Evolutionary conservation across 2,797 vertebrate genomes (phyloP), one percentile per base, ranked within the genome.

Genomic region (Gephyroberyx darwinii): DNA sequence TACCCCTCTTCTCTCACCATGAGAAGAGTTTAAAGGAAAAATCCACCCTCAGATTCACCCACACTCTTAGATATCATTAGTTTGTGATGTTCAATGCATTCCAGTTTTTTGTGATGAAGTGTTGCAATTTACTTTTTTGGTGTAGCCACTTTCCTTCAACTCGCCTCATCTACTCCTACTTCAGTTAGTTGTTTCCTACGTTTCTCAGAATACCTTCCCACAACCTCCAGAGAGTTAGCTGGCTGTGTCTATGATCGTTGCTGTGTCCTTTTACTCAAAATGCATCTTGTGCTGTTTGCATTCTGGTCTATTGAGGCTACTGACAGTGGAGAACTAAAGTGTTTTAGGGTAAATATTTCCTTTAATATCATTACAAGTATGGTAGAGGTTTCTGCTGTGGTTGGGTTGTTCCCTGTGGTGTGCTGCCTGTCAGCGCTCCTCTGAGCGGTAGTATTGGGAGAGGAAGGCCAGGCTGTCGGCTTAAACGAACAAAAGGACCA

Each of bases 1-100:
- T 64, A 26, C 54, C 60, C 56, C 54, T n/a, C 74, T 0, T 5
- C 10, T 41, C 51, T 47, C 48, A 37, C 54, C 60, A 19, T 20
- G 14, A 22, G 62, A 56, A 37, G 68, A 70, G 14, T 72, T 60
- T 51, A 39, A 76, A 80, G 55, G 51, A 14, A 45, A 69, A 72
- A 48, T n/a, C 8, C 55, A 14, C 22, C 8, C 13, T 14, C 37
- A 39, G 41, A 66, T 55, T 33, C 69, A 77, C 41, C 35, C 35
- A 37, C 12, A 17, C 7, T 16, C 31, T 61, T 58, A 19, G 60
- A 63, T 70, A n/a, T 69, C 71, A 50, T 58, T 64, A 47, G 35
- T 52, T 68, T 66, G 9, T 37, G 66, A 81, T 67, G 54, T 26
- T 16, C 55, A 17, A 26, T 43, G 47, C 58, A 50, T 37, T 59